These are phyloP conservation scores for Ylistrum balloti DNA, from an alignment of 1,140 invertebrate species.

Conservation along the genomic window DNA sequence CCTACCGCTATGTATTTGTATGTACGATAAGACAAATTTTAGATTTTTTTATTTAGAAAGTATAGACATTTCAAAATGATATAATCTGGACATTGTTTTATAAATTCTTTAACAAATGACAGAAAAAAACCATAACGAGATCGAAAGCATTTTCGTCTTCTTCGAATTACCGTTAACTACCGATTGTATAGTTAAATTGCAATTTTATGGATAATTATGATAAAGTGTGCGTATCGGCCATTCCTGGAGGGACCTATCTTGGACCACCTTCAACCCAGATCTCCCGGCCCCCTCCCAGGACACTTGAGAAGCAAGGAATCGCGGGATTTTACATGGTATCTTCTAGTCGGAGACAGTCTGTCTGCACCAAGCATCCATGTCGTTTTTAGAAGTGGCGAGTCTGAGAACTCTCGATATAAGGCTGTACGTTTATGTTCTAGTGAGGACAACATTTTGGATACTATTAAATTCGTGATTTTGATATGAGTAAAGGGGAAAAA, in stretches of 20 bases:
- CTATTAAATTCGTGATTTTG: slow-evolving; percentile 40
- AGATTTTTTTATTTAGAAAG: neutral
- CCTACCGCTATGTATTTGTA: neutral
- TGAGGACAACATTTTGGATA: slow-evolving; percentile 32
- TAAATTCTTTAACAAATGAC: neutral
- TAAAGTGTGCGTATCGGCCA: slow-evolving; percentile 6
- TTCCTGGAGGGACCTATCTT: neutral
- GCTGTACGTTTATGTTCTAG: neutral
- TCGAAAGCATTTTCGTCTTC: neutral
- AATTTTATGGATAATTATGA: neutral
- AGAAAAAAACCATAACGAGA: neutral
- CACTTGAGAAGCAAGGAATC: neutral
- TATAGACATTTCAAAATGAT: neutral
- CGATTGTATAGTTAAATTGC: neutral
- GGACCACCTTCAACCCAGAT: neutral
- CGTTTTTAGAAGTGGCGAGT: neutral
- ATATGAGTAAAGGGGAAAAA: neutral
- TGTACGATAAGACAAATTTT: neutral
- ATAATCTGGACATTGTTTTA: neutral
- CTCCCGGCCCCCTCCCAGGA: neutral
- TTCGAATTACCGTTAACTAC: neutral
- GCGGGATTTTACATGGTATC: neutral
- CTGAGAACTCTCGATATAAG: neutral
- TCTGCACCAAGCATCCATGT: neutral
- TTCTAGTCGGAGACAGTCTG: neutral